Base-by-base conservation (phyloP, 2,113 vertebrate species). In the Raja brachyura region DNA sequence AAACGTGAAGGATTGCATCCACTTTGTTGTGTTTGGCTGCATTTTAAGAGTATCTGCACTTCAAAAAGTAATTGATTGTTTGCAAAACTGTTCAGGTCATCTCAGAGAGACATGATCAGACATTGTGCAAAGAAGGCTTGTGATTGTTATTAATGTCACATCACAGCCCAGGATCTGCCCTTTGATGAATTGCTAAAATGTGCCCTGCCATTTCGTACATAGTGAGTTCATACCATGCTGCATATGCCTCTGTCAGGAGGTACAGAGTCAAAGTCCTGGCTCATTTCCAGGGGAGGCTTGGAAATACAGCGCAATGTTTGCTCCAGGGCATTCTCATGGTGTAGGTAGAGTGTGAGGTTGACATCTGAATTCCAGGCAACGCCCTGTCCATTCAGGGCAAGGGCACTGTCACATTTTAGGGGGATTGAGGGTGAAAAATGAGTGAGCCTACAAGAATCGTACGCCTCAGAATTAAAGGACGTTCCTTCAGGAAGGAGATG, bases 121-220 rank as follows among this genome's bases (percentile, higher is more conserved):
- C 83, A 88, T 59, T 88, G 83, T 63, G n/a, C 31, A 63, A 88
- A 18, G 59, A 88, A 63, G 59, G 59, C 59, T 59, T 88, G 83
- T 86, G 56, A 86, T 63, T 63, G 31, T 88, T 88, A 88, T 88
- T 88, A 88, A 33, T 63, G 28, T 31, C 59, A 31, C 28, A 63
- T 66, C n/a, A 28, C 4, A 66, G 59, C 59, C 59, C 59, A 66
- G 63, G 63, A 18, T 6, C n/a, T 63, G 83, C 83, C 56, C 83
- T 18, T n/a, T 31, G 28, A 88, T 66, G 61, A 56, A 88, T 88
- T 88, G 56, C 59, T 61, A 66, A 28, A 48, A 13, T 86, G 10
- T 88, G 59, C 63, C 83, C 25, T 61, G 5, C 16, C 5, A 88
- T 66, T 88, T 31, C 25, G 3, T n/a, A 18, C n/a, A 59, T 0